phyloP scores from a whole-genome alignment of 2,888 invertebrate species.

The Harpalus rubripes region DNA sequence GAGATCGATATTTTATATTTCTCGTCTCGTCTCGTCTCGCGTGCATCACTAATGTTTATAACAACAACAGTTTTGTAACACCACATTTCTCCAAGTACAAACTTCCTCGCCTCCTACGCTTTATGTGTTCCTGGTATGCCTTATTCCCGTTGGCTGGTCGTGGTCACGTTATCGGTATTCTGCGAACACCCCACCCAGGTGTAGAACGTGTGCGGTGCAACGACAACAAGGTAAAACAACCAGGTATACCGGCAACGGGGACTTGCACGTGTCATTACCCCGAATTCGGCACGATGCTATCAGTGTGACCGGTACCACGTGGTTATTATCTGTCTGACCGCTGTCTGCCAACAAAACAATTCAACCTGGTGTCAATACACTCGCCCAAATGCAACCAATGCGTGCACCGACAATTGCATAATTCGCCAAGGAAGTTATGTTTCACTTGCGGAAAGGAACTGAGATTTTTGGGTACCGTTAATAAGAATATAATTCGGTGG shows the following conservation, averaged over 20 bases:
- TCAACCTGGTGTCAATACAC: slow-evolving; percentile 26
- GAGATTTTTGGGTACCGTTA: too few species aligned
- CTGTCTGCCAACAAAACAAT: slow-evolving; percentile 23
- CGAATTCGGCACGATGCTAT: slow-evolving; percentile 55
- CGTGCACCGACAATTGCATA: too few species aligned
- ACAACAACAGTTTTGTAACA: too few species aligned
- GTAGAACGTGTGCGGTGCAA: slow-evolving; percentile 5
- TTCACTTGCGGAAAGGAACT: too few species aligned
- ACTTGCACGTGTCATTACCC: slow-evolving; percentile 49
- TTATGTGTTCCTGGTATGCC: not conserved
- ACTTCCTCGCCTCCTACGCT: not conserved
- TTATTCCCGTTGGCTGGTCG: not conserved
- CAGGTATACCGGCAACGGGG: too few species aligned
- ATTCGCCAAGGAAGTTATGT: too few species aligned
- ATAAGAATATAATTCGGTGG: too few species aligned
- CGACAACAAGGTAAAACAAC: too few species aligned
- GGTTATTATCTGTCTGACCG: slow-evolving; percentile 42
- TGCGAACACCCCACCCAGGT: slow-evolving; percentile 7
- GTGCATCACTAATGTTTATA: too few species aligned
- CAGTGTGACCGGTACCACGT: slow-evolving; percentile 38
- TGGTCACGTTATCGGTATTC: not conserved
- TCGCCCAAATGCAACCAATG: not conserved
- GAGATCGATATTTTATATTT: too few species aligned
- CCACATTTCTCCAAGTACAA: not conserved
- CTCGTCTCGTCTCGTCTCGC: too few species aligned